Evolutionary conservation across 2,888 invertebrate genomes (phyloP).

Genomic region (Euzophera pinguis): DNA sequence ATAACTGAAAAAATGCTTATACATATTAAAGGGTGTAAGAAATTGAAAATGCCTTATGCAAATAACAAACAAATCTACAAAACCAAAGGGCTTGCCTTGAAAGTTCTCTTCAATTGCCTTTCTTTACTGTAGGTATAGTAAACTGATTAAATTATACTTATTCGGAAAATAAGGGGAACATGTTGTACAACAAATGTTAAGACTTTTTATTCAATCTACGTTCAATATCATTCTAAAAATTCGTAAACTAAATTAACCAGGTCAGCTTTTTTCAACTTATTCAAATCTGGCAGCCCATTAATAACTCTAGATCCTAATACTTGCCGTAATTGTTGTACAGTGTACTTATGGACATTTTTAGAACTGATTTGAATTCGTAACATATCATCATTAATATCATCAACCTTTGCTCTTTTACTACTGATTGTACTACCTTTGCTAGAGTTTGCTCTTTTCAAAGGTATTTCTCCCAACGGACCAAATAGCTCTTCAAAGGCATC

Average conservation of each 20-base stretch:
- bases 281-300: constrained; percentile 44
- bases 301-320: constrained; percentile 49
- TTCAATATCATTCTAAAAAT: constrained; percentile 30
- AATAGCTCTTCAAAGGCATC: constrained; percentile 65
- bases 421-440: constrained; percentile 22
- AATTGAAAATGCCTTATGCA: no score
- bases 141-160: no score
- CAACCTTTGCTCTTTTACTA: constrained; percentile 42
- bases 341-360: constrained; percentile 46
- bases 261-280: constrained; percentile 55
- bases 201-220: constrained; percentile 6
- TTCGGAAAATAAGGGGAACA: no score
- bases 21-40: no score
- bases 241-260: constrained; percentile 59
- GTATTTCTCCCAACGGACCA: constrained; percentile 54
- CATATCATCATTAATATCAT: constrained; percentile 47
- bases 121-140: no score
- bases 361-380: constrained; percentile 40
- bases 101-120: no score
- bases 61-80: no score
- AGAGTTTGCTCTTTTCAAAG: constrained; percentile 42
- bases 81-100: no score
- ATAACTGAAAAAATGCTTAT: no score
- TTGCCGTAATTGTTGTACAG: constrained; percentile 52
- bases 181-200: background rate